phyloP scores from a whole-genome alignment of 2,797 vertebrate species.

The Hemitrygon akajei region DNA sequence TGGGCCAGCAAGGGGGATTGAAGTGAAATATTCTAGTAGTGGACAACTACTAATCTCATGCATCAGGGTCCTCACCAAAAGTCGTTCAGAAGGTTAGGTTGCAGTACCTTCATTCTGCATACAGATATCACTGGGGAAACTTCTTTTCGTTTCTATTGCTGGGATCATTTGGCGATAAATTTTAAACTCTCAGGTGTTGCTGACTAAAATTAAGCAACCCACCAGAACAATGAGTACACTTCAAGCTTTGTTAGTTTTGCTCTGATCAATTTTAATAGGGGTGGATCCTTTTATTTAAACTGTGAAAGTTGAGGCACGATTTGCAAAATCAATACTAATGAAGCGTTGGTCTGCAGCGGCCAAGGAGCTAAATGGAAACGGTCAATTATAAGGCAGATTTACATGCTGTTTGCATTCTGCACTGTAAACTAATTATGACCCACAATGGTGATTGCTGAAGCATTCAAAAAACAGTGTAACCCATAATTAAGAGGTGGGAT shows the following conservation, averaged over 20 bases:
- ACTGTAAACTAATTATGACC: slow-evolving; percentile 20
- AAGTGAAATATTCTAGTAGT: too few relatives aligned
- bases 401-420: background rate
- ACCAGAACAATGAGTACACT: background rate
- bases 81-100: background rate
- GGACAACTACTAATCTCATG: background rate
- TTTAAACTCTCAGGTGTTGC: background rate
- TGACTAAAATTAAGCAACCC: background rate
- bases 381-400: background rate
- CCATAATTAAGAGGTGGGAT: background rate
- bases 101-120: background rate
- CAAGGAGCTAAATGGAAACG: background rate
- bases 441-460: background rate
- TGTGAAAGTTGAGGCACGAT: background rate
- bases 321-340: background rate
- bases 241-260: background rate
- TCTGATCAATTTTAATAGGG: background rate
- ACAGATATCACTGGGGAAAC: background rate
- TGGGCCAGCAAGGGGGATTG: too few relatives aligned
- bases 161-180: background rate
- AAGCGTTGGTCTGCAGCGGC: background rate
- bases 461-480: background rate
- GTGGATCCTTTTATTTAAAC: background rate
- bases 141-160: background rate
- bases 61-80: background rate